A percentile compares a stretch with the other conserved stretches of the same genome.
phyloP scores from a whole-genome alignment of 1,140 invertebrate genomes.

The Neodiprion fabricii region DNA sequence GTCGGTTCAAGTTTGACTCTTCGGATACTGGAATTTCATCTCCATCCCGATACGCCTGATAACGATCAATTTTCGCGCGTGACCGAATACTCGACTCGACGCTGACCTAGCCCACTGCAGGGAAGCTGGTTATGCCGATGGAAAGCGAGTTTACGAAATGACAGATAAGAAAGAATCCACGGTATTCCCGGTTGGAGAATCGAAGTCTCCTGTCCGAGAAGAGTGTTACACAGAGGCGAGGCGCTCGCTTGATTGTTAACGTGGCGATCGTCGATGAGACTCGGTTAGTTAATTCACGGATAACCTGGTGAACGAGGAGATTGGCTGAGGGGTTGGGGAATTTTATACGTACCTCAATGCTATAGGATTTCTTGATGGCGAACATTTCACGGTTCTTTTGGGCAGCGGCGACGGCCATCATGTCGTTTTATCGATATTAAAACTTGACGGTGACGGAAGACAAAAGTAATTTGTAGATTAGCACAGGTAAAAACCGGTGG shows the following conservation, averaged over 20 bases:
- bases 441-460: not conserved
- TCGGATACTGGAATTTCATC: not conserved
- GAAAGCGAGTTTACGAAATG: not conserved
- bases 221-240: too few species aligned
- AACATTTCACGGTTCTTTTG: constrained; percentile 93
- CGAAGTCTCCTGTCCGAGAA: not conserved
- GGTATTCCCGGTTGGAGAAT: not conserved
- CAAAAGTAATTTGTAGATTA: not conserved
- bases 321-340: not conserved
- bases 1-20: too few species aligned
- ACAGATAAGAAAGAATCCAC: not conserved
- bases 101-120: not conserved
- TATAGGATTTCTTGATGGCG: constrained; percentile 96
- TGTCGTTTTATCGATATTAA: constrained; percentile 41
- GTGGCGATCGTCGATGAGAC: too few species aligned
- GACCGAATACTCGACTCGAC: not conserved
- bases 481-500: not conserved
- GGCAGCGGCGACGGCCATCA: constrained; percentile 85
- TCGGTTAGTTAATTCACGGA: too few species aligned
- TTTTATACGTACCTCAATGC: constrained; percentile 80
- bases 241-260: too few species aligned
- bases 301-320: not conserved
- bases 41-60: not conserved
- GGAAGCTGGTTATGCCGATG: not conserved
- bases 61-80: not conserved